Evolutionary conservation across 2,797 vertebrate genomes (phyloP).

Genomic region (Hafferia zeledoni): DNA sequence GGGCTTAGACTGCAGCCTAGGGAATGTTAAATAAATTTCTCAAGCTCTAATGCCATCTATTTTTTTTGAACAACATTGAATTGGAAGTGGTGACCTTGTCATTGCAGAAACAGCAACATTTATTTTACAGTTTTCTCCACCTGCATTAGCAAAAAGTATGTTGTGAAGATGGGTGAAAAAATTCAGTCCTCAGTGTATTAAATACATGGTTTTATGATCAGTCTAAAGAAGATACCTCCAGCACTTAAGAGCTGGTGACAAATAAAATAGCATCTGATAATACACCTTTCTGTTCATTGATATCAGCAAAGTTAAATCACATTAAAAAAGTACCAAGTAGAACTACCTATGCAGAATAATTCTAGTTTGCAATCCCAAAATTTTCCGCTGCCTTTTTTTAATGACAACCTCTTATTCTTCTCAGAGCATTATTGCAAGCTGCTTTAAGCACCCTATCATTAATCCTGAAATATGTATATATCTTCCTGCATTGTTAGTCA

Average conservation of each 20-base stretch:
- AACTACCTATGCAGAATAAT: conserved; percentile 39
- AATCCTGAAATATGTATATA: conserved; percentile 64
- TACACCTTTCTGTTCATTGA: neutral
- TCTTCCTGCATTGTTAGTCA: conserved; percentile 60
- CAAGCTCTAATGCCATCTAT: conserved; percentile 5
- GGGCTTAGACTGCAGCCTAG: neutral
- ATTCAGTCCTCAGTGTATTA: neutral
- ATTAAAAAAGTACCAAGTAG: neutral
- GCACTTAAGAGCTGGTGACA: neutral
- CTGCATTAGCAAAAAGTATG: neutral
- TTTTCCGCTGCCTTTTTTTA: conserved; percentile 26
- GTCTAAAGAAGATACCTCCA: neutral
- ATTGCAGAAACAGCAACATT: neutral
- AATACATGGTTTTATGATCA: neutral
- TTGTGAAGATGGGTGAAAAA: neutral
- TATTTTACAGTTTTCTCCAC: neutral
- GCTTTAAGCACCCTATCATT: conserved; percentile 65
- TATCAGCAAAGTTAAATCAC: neutral
- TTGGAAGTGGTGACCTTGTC: conserved; percentile 35
- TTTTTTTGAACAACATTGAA: neutral
- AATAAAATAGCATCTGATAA: neutral
- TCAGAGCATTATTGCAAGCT: conserved; percentile 33
- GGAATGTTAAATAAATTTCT: conserved; percentile 46
- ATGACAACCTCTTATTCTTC: conserved; percentile 67
- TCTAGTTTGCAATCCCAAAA: conserved; percentile 44